phyloP scores from a whole-genome alignment of 1,140 invertebrate genomes.

The Vanessa atalanta region DNA sequence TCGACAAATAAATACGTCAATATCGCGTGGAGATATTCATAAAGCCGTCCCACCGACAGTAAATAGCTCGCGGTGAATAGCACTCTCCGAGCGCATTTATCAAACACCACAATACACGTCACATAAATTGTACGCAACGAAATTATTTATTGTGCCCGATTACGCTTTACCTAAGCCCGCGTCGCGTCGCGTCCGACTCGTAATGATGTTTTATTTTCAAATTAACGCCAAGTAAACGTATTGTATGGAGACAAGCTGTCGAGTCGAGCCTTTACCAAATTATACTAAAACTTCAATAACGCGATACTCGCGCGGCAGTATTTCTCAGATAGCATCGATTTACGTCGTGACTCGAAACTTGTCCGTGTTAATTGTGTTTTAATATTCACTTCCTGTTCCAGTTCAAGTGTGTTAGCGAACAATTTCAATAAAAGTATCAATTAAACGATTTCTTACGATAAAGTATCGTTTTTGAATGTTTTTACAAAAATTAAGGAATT shows the following conservation, averaged over 20 bases:
- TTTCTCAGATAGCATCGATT: background rate
- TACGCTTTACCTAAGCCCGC: conserved; percentile 15
- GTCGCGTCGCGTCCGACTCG: background rate
- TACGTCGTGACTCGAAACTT: background rate
- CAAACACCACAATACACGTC: conserved; percentile 40
- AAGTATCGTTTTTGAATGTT: too few relatives aligned
- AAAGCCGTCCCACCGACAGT: conserved; percentile 13
- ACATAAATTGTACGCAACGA: conserved; percentile 43
- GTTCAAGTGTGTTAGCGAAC: too few relatives aligned
- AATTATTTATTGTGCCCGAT: conserved; percentile 46
- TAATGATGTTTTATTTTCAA: conserved; percentile 17
- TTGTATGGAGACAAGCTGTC: conserved; percentile 21
- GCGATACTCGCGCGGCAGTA: background rate
- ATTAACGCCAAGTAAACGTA: conserved; percentile 16
- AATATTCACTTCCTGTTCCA: background rate
- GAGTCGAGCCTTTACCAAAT: background rate
- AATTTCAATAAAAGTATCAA: too few relatives aligned
- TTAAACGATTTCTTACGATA: too few relatives aligned
- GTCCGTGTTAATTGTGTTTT: background rate
- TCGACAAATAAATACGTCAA: conserved; percentile 34
- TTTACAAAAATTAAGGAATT: too few relatives aligned
- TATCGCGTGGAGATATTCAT: conserved; percentile 35
- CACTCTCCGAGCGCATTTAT: conserved; percentile 37
- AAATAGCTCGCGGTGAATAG: conserved; percentile 15
- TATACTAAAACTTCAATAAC: conserved; percentile 21